Conservation (phyloP, 2,797 vertebrate species). For the Clarias fuscus region DNA sequence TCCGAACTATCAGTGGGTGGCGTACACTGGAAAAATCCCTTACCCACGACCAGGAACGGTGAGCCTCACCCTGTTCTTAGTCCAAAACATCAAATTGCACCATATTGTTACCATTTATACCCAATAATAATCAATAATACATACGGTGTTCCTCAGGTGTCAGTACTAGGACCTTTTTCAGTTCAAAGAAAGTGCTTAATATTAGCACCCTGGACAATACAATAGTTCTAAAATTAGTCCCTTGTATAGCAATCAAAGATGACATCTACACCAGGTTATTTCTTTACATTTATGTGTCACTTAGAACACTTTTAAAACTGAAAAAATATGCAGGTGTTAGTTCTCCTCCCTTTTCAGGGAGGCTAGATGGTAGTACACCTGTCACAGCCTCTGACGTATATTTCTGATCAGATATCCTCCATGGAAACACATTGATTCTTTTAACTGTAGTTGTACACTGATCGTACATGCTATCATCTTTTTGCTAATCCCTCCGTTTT, state of each 20-base stretch:
- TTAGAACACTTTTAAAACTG: not conserved
- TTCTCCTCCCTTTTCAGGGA: not conserved
- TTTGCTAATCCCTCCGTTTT: not conserved
- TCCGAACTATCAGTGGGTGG: constrained; percentile 99
- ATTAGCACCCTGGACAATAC: not conserved
- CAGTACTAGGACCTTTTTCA: not conserved
- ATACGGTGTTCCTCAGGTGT: not conserved
- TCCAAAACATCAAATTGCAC: not conserved
- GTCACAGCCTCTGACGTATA: not conserved
- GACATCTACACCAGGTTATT: not conserved
- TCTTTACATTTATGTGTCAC: not conserved
- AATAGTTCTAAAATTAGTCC: not conserved
- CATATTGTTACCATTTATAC: not conserved
- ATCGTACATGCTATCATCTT: no score
- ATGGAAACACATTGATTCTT: not conserved
- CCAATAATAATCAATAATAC: no score
- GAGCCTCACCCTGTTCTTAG: constrained; percentile 61
- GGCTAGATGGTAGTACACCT: not conserved
- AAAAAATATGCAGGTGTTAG: not conserved
- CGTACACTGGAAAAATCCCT: constrained; percentile 96
- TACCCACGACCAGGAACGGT: constrained; percentile 97
- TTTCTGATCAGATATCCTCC: not conserved
- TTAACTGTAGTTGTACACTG: no score
- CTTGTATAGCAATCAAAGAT: not conserved
- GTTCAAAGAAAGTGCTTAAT: not conserved